Evolutionary conservation across 2,113 vertebrate genomes (phyloP).

Genomic region (Ceyx melanurus): DNA sequence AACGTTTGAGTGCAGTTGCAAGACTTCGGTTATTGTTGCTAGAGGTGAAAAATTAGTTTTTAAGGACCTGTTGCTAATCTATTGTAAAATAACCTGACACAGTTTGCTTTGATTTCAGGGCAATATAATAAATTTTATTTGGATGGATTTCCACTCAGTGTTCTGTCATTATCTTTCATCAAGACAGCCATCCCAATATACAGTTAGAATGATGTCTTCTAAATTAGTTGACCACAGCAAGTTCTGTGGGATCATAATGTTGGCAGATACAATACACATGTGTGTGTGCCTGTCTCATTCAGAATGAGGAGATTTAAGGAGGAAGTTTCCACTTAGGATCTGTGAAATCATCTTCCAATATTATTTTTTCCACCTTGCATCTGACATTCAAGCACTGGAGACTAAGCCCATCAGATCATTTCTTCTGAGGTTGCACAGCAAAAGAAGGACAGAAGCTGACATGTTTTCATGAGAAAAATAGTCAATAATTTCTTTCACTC

Average conservation of each 20-base stretch:
- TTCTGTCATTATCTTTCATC: neutral
- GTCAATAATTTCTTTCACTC: neutral
- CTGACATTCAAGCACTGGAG: neutral
- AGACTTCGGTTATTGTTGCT: neutral
- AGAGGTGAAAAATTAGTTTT: neutral
- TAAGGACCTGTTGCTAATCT: neutral
- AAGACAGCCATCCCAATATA: accelerated
- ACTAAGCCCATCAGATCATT: neutral
- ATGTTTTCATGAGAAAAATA: neutral
- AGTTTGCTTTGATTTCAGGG: neutral
- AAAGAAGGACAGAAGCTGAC: neutral
- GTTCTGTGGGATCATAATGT: neutral
- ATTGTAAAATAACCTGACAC: neutral
- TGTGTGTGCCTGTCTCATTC: neutral
- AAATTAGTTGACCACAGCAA: neutral
- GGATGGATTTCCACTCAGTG: neutral
- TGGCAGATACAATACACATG: neutral
- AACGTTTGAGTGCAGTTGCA: neutral
- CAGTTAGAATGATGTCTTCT: neutral
- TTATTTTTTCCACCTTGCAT: neutral
- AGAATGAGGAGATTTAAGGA: neutral
- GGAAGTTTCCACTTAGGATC: neutral
- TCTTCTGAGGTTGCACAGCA: neutral
- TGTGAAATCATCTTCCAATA: neutral
- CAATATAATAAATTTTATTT: neutral